phyloP scores from a whole-genome alignment of 2,888 invertebrate species.

The Orthosia cruda region DNA sequence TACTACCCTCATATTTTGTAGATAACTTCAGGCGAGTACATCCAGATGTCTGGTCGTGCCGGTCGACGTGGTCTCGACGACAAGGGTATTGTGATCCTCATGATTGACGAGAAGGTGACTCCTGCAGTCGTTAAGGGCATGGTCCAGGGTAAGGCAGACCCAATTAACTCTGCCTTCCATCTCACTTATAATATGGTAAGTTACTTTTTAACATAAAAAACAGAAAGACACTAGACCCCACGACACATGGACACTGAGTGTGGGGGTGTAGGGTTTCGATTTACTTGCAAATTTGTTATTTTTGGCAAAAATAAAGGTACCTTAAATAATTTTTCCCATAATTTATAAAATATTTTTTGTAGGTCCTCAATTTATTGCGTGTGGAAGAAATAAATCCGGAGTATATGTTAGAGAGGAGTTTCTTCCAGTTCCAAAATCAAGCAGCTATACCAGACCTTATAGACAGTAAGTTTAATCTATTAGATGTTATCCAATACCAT shows the following conservation, averaged over 20 bases:
- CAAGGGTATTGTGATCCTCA: constrained; percentile 99
- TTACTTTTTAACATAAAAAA: constrained; percentile 5
- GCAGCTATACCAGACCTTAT: constrained; percentile 97
- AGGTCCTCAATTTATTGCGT: constrained; percentile 95
- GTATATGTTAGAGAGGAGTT: constrained; percentile 99
- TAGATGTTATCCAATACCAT: not conserved
- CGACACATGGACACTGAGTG: too few species aligned
- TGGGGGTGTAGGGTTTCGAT: too few species aligned
- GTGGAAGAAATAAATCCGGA: constrained; percentile 99
- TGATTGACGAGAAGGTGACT: constrained; percentile 99
- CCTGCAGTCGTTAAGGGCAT: constrained; percentile 94
- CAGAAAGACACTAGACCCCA: too few species aligned
- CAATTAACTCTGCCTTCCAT: constrained; percentile 99
- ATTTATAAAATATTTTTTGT: constrained; percentile 22
- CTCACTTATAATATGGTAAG: constrained; percentile 99
- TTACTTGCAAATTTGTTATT: too few species aligned
- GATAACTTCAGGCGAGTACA: constrained; percentile 99
- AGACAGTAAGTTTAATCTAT: constrained; percentile 93
- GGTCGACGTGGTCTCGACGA: constrained; percentile 99
- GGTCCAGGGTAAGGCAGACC: constrained; percentile 98
- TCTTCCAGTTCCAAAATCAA: constrained; percentile 99
- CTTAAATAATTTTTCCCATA: too few species aligned
- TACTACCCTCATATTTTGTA: constrained; percentile 71
- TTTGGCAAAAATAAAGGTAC: too few species aligned
- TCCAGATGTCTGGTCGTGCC: constrained; percentile 99